These are phyloP conservation scores for Notechis scutatus DNA, from an alignment of 2,113 vertebrate species.

Conservation along the genomic window DNA sequence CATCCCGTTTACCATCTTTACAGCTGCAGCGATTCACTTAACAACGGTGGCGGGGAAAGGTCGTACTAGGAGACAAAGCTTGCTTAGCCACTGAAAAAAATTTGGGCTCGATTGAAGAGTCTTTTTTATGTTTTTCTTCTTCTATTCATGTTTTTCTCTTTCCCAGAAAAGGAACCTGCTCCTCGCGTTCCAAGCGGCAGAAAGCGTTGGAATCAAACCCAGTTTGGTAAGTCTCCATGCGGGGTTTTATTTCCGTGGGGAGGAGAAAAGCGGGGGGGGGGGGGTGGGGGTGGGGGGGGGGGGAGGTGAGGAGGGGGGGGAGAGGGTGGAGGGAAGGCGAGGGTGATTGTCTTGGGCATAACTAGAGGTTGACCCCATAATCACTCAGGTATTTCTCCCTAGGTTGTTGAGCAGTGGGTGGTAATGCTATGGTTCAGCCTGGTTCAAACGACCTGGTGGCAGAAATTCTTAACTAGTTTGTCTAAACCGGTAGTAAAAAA, in stretches of 20 bases:
- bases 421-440: too few relatives aligned
- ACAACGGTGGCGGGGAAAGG: too few relatives aligned
- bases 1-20: too few relatives aligned
- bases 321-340: neutral
- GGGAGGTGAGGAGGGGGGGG: too few relatives aligned
- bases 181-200: slow-evolving; percentile 93
- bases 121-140: neutral
- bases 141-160: slow-evolving; percentile 47
- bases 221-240: slow-evolving; percentile 83
- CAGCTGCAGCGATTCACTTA: too few relatives aligned
- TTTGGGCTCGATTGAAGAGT: too few relatives aligned
- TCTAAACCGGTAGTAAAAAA: too few relatives aligned
- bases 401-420: neutral
- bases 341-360: too few relatives aligned
- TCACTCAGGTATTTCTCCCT: neutral
- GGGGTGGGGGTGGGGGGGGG: neutral
- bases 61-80: too few relatives aligned
- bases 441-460: too few relatives aligned
- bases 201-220: slow-evolving; percentile 93
- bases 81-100: too few relatives aligned
- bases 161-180: slow-evolving; percentile 89
- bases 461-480: too few relatives aligned
- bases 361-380: neutral
- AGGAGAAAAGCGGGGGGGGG: neutral
- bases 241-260: neutral